Evolutionary conservation across 2,888 invertebrate genomes (phyloP).

Genomic region (Meiosimyza decipiens): DNA sequence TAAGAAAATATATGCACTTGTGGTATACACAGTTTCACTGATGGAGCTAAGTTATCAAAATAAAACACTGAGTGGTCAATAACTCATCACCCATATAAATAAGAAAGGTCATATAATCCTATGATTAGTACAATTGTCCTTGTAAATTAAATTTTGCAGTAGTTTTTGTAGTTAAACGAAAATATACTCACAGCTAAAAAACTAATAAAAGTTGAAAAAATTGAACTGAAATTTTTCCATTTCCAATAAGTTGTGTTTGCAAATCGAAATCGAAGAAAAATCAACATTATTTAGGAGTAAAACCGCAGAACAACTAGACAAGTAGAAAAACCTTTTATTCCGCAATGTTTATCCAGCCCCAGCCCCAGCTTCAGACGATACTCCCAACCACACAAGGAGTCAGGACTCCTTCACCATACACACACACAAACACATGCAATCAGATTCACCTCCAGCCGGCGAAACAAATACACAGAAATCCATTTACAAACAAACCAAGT

Average conservation of each 20-base stretch:
- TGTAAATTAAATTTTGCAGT: too few relatives aligned
- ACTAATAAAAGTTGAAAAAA: too few relatives aligned
- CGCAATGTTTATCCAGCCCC: conserved; percentile 57
- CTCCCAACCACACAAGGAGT: neutral
- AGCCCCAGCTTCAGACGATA: neutral
- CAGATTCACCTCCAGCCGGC: neutral
- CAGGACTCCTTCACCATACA: neutral
- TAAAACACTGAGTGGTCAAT: too few relatives aligned
- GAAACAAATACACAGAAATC: conserved; percentile 23
- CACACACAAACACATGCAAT: too few relatives aligned
- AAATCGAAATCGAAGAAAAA: conserved; percentile 30
- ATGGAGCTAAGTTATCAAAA: too few relatives aligned
- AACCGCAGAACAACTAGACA: conserved; percentile 45
- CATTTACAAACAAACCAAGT: conserved; percentile 48
- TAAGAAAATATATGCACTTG: too few relatives aligned
- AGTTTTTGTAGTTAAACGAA: too few relatives aligned
- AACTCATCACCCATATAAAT: too few relatives aligned
- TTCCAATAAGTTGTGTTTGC: conserved; percentile 15
- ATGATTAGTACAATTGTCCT: too few relatives aligned
- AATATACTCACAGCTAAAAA: too few relatives aligned
- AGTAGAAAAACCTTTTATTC: conserved; percentile 64
- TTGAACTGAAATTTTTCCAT: conserved; percentile 22
- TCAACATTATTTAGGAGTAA: conserved; percentile 27
- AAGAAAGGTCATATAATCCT: too few relatives aligned
- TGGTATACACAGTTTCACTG: too few relatives aligned